A percentile compares a stretch with the other conserved stretches of the same genome.
phyloP scores from a whole-genome alignment of 2,888 invertebrate genomes.

The Encarsia formosa region DNA sequence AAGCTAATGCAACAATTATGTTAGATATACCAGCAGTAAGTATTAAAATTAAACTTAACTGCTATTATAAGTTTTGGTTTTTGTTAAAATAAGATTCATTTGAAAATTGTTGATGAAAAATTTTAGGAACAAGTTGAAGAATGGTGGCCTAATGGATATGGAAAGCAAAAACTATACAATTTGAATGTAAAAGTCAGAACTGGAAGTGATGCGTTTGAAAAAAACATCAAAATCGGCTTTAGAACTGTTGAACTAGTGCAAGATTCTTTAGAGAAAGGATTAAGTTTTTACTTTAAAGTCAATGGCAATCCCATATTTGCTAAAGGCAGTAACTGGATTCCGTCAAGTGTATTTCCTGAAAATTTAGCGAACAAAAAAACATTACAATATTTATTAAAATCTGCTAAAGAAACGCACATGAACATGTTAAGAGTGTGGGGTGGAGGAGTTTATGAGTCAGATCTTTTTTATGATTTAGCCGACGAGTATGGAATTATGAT shows the following conservation, averaged over 20 bases:
- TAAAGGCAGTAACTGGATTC: constrained; percentile 94
- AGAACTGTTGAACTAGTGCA: constrained; percentile 81
- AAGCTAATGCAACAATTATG: constrained; percentile 5
- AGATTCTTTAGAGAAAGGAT: constrained; percentile 62
- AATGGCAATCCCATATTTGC: constrained; percentile 86
- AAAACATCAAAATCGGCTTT: constrained; percentile 74
- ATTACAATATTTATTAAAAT: constrained; percentile 63
- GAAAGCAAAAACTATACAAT: constrained; percentile 72
- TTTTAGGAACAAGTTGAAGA: constrained; percentile 54
- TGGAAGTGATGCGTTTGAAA: constrained; percentile 45
- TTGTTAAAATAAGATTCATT: neutral
- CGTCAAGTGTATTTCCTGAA: constrained; percentile 80
- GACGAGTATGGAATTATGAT: constrained; percentile 87
- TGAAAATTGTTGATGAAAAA: constrained; percentile 2
- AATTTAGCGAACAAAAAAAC: constrained; percentile 55
- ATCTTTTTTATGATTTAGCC: constrained; percentile 81
- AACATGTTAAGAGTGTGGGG: constrained; percentile 97
- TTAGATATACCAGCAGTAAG: constrained; percentile 18
- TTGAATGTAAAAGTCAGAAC: constrained; percentile 56
- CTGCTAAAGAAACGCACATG: constrained; percentile 77
- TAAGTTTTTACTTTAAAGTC: constrained; percentile 81
- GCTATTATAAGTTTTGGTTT: neutral
- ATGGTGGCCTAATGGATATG: constrained; percentile 98
- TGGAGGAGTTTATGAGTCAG: constrained; percentile 92
- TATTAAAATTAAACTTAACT: neutral